Base-by-base conservation (phyloP, 1,140 invertebrate species). In the Reticulitermes speratus region DNA sequence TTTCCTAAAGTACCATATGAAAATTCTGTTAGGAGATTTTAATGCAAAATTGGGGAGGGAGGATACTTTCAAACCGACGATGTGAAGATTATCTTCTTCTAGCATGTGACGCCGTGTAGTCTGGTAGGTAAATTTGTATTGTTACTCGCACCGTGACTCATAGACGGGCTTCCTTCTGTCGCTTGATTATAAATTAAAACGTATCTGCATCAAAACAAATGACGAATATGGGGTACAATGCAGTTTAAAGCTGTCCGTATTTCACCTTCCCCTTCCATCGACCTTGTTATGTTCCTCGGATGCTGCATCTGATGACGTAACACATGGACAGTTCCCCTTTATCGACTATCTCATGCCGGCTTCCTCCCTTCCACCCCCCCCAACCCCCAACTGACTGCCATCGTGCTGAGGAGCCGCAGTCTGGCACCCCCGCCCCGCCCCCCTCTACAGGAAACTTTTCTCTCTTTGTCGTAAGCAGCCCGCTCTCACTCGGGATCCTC, bases 281-380 rank as follows among this genome's bases (percentile, higher is more conserved):
- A n/a, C 65, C 25, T 75, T 75, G 65, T 75, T 65, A 75, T 75
- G 65, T 75, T 30, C 65, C n/a, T 75, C n/a, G 65, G n/a, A n/a
- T 75, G 65, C 65, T 75, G 65, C 65, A 75, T 30, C 65, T 75
- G 5, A 75, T 75, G 65, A 75, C n/a, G 65, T 75, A 75, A 75
- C n/a, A 65, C n/a, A 75, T 6, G 65, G 65, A 30, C n/a, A 75
- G 65, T 75, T 75, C 65, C n/a, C n/a, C 65, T 75, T 75, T 75
- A 75, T 75, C 65, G 65, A 75, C 65, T 75, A 30, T 23, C 59
- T 65, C 12, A 65, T 7, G 7, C 59, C 21, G 59, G 59, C 21
- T 65, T 65, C 59, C 59, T 65, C 25, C 65, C n/a, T 16, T 2
- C 21, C 21, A 23, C n/a, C 3, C 65, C 65, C n/a, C 65, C 65